Base-by-base conservation (phyloP, 2,797 vertebrate genomes). In the Helarctos malayanus region DNA sequence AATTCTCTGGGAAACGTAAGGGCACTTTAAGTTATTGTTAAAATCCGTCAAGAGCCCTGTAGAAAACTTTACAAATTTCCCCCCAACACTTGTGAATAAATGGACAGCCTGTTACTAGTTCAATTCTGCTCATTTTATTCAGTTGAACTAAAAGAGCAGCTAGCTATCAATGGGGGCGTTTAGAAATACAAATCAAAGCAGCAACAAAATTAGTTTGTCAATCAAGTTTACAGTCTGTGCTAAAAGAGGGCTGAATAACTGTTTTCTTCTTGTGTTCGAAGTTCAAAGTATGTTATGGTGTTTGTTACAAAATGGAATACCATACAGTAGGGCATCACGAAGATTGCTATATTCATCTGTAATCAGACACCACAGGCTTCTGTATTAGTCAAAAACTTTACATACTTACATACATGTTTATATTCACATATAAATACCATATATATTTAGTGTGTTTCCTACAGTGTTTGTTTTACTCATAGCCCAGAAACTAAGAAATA, bases 401-500 rank as follows among this genome's bases (percentile, higher is more conserved):
- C 8, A 61, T 61, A 25, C 13, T 15, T 5, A 3, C 18, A 38
- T 52, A 63, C 41, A 41, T 41, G 5, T 41, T 41, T 13, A 61
- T 61, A 25, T 19, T 15, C 3, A 3, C 18, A 38, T 52, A 63
- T 7, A 38, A 8, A 63, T 5, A 61, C 0, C 16, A 38, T 41
- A 65, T 54, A 15, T 7, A 61, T 4, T 35, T 45, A 81, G 8
- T 25, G 68, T 68, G 29, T 82, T 68, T 88, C 56, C 71, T 54
- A 52, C 25, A 71, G 80, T 45, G 19, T 45, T 91, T 23, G 25
- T 96, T 97, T 97, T 63, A 94, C 21, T 93, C n/a, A 35, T 25
- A 91, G 75, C 52, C 69, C 63, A 97, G 52, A 92, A 96, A 96
- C 80, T 90, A 96, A 97, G 87, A 88, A 59, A 84, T 25, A 95